Evolutionary conservation across 2,888 invertebrate genomes (phyloP), one percentile per base, ranked within the genome.

Genomic region (Oegoconia quadripuncta): DNA sequence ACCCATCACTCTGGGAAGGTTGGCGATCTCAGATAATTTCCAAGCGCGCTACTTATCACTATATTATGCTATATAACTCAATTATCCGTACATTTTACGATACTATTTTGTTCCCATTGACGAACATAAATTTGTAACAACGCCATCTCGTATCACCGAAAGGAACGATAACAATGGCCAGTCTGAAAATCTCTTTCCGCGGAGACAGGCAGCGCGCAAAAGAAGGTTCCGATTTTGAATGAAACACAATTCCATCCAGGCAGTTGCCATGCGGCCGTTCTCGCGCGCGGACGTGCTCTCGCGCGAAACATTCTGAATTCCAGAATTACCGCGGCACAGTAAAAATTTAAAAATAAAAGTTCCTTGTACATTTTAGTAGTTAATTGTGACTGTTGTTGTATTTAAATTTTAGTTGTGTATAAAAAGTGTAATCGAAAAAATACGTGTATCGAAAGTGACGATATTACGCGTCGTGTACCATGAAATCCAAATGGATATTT

Each of bases 141-240:
- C 52, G 62, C 56, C 63, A 64, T 59, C 64, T 62, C 43, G 42
- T 40, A 36, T 18, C 17, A 26, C 30, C 23, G 39, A 46, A 46
- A 34, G 37, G 46, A 49, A 67, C 61, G 50, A 52, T 39, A 23
- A 42, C 47, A 50, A 57, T 56, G 59, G 59, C 55, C 54, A 59
- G 53, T n/a, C 55, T 55, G 61, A 52, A 58, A 56, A 60, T 59
- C 61, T 50, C 54, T 48, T 55, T 60, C 64, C 52, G 55, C 56
- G 5, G 13, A 59, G 61, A 52, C 64, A 55, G 59, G 55, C 55
- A 60, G 61, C 63, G 57, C 61, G 59, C 62, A 62, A 73, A 77
- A 78, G 75, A 72, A 73, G 78, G 74, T 77, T 74, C 73, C 64
- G 68, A 66, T 69, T 74, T 65, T 60, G 63, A n/a, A n/a, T n/a